phyloP scores from a whole-genome alignment of 2,888 invertebrate genomes.

The Protonemura montana region DNA sequence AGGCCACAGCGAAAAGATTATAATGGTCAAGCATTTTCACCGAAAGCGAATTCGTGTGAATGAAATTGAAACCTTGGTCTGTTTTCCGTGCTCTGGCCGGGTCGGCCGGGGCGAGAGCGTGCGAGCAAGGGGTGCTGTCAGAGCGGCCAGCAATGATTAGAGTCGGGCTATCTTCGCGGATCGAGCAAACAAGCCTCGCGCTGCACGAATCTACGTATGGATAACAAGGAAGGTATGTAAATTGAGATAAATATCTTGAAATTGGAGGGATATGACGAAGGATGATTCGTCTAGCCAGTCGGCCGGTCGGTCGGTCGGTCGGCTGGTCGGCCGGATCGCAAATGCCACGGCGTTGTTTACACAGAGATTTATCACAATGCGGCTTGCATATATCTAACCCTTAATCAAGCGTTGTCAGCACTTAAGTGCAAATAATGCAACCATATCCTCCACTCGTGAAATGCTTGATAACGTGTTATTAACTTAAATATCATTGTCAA shows the following conservation, averaged over 20 bases:
- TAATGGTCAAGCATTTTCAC: not conserved
- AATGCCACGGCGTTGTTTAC: conserved; percentile 23
- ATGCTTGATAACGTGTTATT: conserved; percentile 43
- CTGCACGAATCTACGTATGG: not conserved
- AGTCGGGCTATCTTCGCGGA: not conserved
- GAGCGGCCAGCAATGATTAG: not conserved
- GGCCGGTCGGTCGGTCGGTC: no score
- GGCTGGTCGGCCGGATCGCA: no score
- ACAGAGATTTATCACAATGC: conserved; percentile 41
- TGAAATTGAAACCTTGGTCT: not conserved
- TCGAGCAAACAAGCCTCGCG: no score
- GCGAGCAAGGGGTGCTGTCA: not conserved
- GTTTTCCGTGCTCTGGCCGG: no score
- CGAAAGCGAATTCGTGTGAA: not conserved
- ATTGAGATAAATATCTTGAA: conserved; percentile 48
- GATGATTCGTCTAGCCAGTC: conserved; percentile 14
- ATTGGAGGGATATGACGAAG: conserved; percentile 43
- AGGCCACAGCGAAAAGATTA: not conserved
- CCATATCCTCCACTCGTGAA: not conserved
- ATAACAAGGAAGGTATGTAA: conserved; percentile 44
- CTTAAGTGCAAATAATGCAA: conserved; percentile 23
- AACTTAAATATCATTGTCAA: conserved; percentile 43
- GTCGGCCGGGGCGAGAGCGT: not conserved
- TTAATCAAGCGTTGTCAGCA: conserved; percentile 45
- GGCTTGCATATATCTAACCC: not conserved